Evolutionary conservation across 30 jellyfish, hydroid and myxozoan species (phyloP), one percentile per base, ranked within the genome.

Genomic region (Hydractinia echinata): DNA sequence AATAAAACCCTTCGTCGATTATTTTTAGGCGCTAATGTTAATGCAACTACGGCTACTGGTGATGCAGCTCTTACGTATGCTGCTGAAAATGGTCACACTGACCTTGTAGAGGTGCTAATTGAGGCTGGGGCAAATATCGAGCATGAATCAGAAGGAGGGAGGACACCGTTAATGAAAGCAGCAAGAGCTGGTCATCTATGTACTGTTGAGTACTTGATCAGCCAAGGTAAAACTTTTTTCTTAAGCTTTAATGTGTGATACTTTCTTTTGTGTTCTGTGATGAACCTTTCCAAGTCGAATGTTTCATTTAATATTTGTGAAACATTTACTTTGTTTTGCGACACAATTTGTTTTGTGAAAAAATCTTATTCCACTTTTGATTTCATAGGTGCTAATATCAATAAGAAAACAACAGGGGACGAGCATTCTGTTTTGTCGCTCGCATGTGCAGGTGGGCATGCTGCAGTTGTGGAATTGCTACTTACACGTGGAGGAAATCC

Each of bases 381-480:
- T 30, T 30, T 71, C 0, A 7, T 15, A 80, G 87, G 87, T 48
- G 87, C 85, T 50, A 84, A 80, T 61, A 60, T 85, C 14, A 94
- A 94, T 56, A 81, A 88, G 49, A 85, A 77, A 13, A 88, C 99
- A 8, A 54, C 86, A 8, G 83, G 89, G 15, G 84, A 88, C 19
- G 99, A 94, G 58, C 96, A 88, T 81, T 79, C 95, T 66, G 99
- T 88, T n/a, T 76, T 94, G 50, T 88, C 99, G 30, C 67, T 88
- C 56, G 90, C 99, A 15, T 94, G 99, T 81, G 99, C 96, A 16
- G 96, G 96, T 5, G 99, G 99, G 5, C 96, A 94, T 66, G 74
- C 95, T 8, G 93, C 86, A 19, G 96, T 94, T 58, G 99, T 88
- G 10, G 95, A 88, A 55, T 74, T 94, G 52, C 82, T 94, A 20